Evolutionary conservation across 2,797 vertebrate genomes (phyloP).

Genomic region (Amblyopsis hoosieri): DNA sequence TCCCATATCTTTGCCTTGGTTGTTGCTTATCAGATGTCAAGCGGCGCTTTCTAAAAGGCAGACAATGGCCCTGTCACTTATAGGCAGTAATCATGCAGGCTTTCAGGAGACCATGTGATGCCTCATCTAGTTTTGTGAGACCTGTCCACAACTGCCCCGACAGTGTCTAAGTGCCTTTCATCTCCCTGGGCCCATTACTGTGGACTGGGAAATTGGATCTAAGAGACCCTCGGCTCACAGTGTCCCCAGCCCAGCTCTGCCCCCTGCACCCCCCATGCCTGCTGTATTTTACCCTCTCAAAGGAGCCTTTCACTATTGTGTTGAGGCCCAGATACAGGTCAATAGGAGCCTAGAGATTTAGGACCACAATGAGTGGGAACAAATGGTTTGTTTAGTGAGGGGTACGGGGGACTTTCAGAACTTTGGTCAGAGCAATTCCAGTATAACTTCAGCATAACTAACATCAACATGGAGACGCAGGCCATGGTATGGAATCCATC

Average conservation of each 20-base stretch:
- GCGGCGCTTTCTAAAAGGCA: constrained; percentile 40
- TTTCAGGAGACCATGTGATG: constrained; percentile 61
- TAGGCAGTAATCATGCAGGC: constrained; percentile 54
- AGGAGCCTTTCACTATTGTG: constrained; percentile 76
- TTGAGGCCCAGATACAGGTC: constrained; percentile 71
- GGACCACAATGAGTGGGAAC: constrained; percentile 67
- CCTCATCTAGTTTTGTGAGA: constrained; percentile 68
- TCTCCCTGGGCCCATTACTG: constrained; percentile 67
- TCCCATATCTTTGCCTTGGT: constrained; percentile 30
- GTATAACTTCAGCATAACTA: constrained; percentile 53
- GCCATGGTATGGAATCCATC: constrained; percentile 13
- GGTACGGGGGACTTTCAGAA: constrained; percentile 56
- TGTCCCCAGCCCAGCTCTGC: constrained; percentile 35
- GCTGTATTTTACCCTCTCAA: constrained; percentile 64
- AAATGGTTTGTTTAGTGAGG: constrained; percentile 77
- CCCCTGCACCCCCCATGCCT: constrained; percentile 53
- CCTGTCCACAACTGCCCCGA: constrained; percentile 70
- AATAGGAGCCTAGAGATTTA: constrained; percentile 72
- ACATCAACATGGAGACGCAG: constrained; percentile 55
- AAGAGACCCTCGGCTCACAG: constrained; percentile 64
- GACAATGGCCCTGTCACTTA: constrained; percentile 58
- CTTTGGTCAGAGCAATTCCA: constrained; percentile 56
- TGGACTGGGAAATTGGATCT: constrained; percentile 74
- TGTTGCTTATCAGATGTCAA: constrained; percentile 55
- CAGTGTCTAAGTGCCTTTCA: constrained; percentile 70